Evolutionary conservation across 2,888 invertebrate species (phyloP).

Genomic region (Aricia artaxerxes): DNA sequence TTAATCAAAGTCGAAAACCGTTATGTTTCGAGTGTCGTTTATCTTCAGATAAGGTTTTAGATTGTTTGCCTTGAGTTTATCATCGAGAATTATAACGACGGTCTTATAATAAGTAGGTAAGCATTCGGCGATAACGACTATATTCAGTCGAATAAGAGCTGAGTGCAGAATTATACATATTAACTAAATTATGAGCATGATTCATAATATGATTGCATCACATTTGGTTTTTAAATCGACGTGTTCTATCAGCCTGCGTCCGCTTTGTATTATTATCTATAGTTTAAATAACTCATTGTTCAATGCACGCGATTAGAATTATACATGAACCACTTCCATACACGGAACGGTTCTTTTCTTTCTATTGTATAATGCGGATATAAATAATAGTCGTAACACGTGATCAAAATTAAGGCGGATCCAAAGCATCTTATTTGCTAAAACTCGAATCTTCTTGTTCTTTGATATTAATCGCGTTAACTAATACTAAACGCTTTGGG

Average conservation of each 20-base stretch:
- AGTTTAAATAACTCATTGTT: conserved; percentile 65
- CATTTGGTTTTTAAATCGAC: conserved; percentile 53
- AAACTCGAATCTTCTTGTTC: background rate
- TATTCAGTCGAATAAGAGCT: background rate
- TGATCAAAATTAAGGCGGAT: background rate
- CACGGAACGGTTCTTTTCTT: conserved; percentile 24
- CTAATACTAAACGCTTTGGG: too few relatives aligned
- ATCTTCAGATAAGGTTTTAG: conserved; percentile 9
- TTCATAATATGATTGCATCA: conserved; percentile 55
- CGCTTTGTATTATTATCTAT: conserved; percentile 66
- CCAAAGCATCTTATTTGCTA: background rate
- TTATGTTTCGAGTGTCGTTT: conserved; percentile 1
- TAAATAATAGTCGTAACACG: background rate
- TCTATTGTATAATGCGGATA: conserved; percentile 10
- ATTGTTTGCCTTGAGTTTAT: conserved; percentile 5
- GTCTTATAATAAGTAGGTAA: background rate
- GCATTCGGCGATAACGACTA: background rate
- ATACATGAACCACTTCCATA: conserved; percentile 14
- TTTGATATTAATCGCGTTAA: background rate
- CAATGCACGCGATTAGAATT: conserved; percentile 33
- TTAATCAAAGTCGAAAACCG: background rate
- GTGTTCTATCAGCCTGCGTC: conserved; percentile 50
- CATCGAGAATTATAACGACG: background rate
- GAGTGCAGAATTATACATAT: conserved; percentile 37
- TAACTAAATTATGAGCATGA: conserved; percentile 49